Evolutionary conservation across 2,797 vertebrate species (phyloP), one percentile per base, ranked within the genome.

Genomic region (Distichodus sexfasciatus): DNA sequence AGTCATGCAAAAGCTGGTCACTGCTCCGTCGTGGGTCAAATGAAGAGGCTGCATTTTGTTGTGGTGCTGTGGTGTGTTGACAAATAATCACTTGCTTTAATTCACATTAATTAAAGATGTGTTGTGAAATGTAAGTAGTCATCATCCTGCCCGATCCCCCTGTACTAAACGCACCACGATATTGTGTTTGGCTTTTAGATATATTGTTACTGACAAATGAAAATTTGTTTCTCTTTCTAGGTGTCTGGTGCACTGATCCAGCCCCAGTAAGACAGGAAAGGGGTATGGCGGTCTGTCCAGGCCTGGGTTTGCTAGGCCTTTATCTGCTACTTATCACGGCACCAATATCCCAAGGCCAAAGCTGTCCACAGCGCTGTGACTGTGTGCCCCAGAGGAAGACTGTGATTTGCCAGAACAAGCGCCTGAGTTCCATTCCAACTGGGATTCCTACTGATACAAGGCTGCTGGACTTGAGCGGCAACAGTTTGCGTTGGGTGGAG

Each of bases 401-500:
- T 0, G 97, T 99, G 74, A 87, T 89, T 66, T 99, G 97, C 66
- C 90, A 87, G 26, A 93, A 94, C 73, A 94, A 93, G 75, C 91
- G 93, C 19, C 88, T 99, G 65, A 93, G 91, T 1, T 57, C 94
- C 3, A 86, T 99, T 74, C 97, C 97, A 0, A 94, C 95, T 0
- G 93, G 94, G 68, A 94, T 99, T 80, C 93, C 97, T 0, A 80
- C 82, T 0, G 97, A 98, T 83, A 98, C 97, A 8, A 90, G 87
- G 68, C 72, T 92, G 64, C 89, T 99, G 82, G 96, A 98, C 82
- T 88, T 99, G 8, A 96, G 91, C 84, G 92, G 90, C 65, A 99
- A 99, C 86, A 95, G 91, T 67, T 93, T 99, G 72, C 95, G 95
- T 77, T 98, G 95, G 93, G 90, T 99, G 6, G 96, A 95, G 81